These are phyloP conservation scores for Lates calcarifer DNA, from an alignment of 2,113 vertebrate genomes.

Conservation along the genomic window DNA sequence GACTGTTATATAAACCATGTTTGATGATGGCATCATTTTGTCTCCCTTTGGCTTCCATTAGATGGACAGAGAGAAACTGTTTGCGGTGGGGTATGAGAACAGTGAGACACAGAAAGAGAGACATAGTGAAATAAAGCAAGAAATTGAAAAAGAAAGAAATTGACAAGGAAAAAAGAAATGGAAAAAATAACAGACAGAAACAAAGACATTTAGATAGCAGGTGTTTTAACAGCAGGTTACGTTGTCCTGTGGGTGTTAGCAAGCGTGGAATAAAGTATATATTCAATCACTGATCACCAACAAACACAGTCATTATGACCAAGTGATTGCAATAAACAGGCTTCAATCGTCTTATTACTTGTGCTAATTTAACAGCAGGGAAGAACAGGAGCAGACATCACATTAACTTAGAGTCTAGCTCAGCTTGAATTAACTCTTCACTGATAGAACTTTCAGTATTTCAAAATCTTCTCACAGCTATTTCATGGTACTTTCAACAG, in stretches of 20 bases:
- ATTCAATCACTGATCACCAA: slow-evolving; percentile 70
- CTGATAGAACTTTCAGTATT: slow-evolving; percentile 29
- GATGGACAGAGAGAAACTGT: slow-evolving; percentile 29
- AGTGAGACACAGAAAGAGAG: slow-evolving; percentile 12
- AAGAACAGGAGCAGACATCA: slow-evolving; percentile 53
- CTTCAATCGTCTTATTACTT: slow-evolving; percentile 65
- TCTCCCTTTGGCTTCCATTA: slow-evolving; percentile 53
- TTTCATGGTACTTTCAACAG: slow-evolving; percentile 17
- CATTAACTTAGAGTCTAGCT: slow-evolving; percentile 47
- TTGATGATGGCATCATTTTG: slow-evolving; percentile 51
- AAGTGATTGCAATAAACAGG: slow-evolving; percentile 67
- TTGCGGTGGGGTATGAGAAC: slow-evolving; percentile 6
- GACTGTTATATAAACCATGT: slow-evolving; percentile 54
- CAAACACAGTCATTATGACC: slow-evolving; percentile 73
- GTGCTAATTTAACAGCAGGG: slow-evolving; percentile 62
- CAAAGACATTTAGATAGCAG: slow-evolving; percentile 2
- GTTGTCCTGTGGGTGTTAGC: slow-evolving; percentile 50
- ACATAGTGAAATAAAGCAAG: slow-evolving; percentile 7
- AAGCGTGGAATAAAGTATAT: slow-evolving; percentile 61
- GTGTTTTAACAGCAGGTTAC: slow-evolving; percentile 39
- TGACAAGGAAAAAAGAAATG: not conserved
- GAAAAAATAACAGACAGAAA: too few species aligned
- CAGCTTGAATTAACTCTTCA: slow-evolving; percentile 8
- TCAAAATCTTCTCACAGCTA: slow-evolving; percentile 12
- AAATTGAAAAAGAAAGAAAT: slow-evolving; percentile 15